A percentile compares a stretch with the other conserved stretches of the same genome.
phyloP scores from a whole-genome alignment of 2,888 invertebrate genomes.

The Pseudeuparius sepicola region DNA sequence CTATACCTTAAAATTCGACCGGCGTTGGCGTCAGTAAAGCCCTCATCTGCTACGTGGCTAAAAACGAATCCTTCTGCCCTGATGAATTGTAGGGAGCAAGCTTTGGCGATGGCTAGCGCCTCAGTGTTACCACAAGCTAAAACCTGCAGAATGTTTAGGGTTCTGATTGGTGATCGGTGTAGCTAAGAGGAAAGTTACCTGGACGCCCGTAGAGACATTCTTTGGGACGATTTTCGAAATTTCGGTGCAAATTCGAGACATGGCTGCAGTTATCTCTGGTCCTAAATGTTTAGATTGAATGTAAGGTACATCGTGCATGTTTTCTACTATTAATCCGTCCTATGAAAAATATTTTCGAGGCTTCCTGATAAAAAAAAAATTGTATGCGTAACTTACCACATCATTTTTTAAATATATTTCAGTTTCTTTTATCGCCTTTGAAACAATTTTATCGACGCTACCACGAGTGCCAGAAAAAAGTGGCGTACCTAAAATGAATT shows the following conservation, averaged over 20 bases:
- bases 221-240: constrained; percentile 45
- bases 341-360: too few relatives aligned
- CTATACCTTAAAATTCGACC: constrained; percentile 62
- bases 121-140: constrained; percentile 67
- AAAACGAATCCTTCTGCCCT: constrained; percentile 73
- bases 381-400: constrained; percentile 51
- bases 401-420: constrained; percentile 47
- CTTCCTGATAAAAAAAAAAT: too few relatives aligned
- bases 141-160: constrained; percentile 39
- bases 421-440: constrained; percentile 51
- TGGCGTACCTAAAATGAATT: constrained; percentile 47
- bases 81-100: constrained; percentile 59
- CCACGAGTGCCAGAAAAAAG: constrained; percentile 43
- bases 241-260: constrained; percentile 54
- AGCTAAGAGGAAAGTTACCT: constrained; percentile 37
- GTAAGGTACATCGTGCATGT: constrained; percentile 74
- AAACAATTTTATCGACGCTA: constrained; percentile 45
- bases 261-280: constrained; percentile 58
- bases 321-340: constrained; percentile 66
- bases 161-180: neutral
- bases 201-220: constrained; percentile 49
- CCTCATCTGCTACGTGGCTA: constrained; percentile 73
- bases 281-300: constrained; percentile 46
- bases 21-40: constrained; percentile 65
- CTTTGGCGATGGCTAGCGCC: constrained; percentile 65